A percentile compares a stretch with the other conserved stretches of the same genome.
phyloP scores from a whole-genome alignment of 2,888 invertebrate species.

The Scaptomyza cyrtandrae region DNA sequence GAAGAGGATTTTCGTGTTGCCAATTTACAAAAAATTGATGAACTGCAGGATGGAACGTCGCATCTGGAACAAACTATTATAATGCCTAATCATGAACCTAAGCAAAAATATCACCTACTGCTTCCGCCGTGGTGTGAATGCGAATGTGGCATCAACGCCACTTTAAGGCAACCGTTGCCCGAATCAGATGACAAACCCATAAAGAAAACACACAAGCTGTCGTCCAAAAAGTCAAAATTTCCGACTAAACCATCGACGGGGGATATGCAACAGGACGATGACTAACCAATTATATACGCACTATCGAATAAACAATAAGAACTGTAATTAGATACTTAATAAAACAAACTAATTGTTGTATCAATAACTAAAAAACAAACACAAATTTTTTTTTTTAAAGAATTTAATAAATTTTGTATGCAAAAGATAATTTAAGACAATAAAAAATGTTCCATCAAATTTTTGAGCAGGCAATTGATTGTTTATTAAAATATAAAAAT shows the following conservation, averaged over 20 bases:
- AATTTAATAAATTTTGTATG: too few relatives aligned
- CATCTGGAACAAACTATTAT: neutral
- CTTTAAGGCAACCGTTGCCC: neutral
- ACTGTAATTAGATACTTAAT: too few relatives aligned
- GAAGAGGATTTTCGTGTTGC: conserved; percentile 22
- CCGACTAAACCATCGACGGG: neutral
- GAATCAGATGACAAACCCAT: neutral
- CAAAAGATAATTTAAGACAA: too few relatives aligned
- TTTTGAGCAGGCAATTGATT: too few relatives aligned
- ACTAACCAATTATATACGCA: neutral
- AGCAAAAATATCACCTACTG: conserved; percentile 1
- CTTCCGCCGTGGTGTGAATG: conserved; percentile 13
- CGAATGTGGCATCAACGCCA: conserved; percentile 1
- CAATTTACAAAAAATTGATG: conserved; percentile 22
- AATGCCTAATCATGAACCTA: neutral
- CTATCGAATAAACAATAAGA: too few relatives aligned
- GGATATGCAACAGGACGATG: neutral
- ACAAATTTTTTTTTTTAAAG: too few relatives aligned
- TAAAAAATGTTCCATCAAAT: too few relatives aligned
- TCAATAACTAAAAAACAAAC: too few relatives aligned
- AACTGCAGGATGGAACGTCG: neutral
- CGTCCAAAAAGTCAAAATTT: neutral
- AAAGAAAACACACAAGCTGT: neutral
- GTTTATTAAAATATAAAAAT: too few relatives aligned
- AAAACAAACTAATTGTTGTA: too few relatives aligned